Evolutionary conservation across 2,888 invertebrate genomes (phyloP), one percentile per base, ranked within the genome.

Genomic region (Acrobeloides nanus): DNA sequence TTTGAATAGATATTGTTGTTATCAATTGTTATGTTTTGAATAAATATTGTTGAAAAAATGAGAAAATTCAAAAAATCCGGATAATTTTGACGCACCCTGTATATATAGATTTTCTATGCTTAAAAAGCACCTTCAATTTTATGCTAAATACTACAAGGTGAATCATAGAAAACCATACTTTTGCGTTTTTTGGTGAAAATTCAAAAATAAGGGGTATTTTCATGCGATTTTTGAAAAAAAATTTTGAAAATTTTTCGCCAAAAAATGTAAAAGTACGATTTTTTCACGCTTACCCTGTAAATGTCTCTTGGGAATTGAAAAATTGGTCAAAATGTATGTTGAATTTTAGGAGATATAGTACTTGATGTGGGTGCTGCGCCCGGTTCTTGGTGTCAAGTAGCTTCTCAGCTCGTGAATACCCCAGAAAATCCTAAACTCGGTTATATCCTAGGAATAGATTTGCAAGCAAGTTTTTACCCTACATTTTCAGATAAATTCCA

Each of bases 331-430:
- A 41, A 32, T 6, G 24, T 8, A 26, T 38, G 6, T 20, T 21
- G 26, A 17, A 7, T 33, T 46, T 34, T 40, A 54, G 62, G 54
- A 2, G 38, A 33, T 23, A 51, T 44, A n/a, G 64, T 67, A 23
- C 18, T 65, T 12, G 68, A 69, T 41, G 45, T 68, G 10, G 68
- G 66, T 4, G 64, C 64, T 38, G 72, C 72, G 20, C 72, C 72
- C 4, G 72, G 72, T 0, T 67, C 70, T 10, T 72, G 72, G 72
- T 58, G 62, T 29, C 72, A 72, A 58, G 69, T 73, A 0, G 61
- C 60, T 33, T 18, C 41, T 41, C 31, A 38, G 15, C 21, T 5
- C n/a, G 24, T 18, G 24, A 32, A 35, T 27, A 38, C 17, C n/a
- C 17, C 26, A 8, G 25, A 23, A 46, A 33, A n/a, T 8, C 8